Evolutionary conservation across 2,888 invertebrate species (phyloP).

Genomic region (Willowsia nigromaculata): DNA sequence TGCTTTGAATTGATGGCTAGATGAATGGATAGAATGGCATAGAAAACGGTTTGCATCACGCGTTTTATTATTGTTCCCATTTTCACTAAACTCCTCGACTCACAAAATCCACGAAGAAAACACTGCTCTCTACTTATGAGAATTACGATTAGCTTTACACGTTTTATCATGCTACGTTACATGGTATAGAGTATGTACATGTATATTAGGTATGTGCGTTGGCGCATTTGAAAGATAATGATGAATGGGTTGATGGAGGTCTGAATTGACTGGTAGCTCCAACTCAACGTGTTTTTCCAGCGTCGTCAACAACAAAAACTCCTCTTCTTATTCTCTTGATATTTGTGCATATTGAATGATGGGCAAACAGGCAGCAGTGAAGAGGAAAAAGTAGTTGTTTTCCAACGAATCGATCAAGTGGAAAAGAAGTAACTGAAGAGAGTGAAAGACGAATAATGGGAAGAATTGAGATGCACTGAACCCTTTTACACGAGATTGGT

Average conservation of each 20-base stretch:
- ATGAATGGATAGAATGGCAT: conserved; percentile 21
- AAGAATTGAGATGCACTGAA: conserved; percentile 44
- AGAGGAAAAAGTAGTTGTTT: conserved; percentile 47
- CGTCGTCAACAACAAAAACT: background rate
- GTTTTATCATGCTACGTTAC: no score
- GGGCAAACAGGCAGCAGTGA: background rate
- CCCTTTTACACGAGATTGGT: conserved; percentile 4
- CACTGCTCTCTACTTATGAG: background rate
- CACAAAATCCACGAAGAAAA: background rate
- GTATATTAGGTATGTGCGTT: background rate
- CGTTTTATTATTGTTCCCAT: conserved; percentile 44
- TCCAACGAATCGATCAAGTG: conserved; percentile 61
- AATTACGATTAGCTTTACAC: background rate
- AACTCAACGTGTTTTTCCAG: background rate
- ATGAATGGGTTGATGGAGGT: conserved; percentile 57
- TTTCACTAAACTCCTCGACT: no score
- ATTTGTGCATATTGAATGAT: conserved; percentile 35
- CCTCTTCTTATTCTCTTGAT: background rate
- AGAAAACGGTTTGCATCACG: conserved; percentile 48
- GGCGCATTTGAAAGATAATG: conserved; percentile 44
- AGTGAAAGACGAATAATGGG: background rate
- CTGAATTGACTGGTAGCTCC: background rate
- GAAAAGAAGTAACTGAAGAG: background rate
- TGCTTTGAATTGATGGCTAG: background rate
- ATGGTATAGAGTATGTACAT: background rate